phyloP scores from a whole-genome alignment of 2,888 invertebrate genomes.

The Cryptosula pallasiana region DNA sequence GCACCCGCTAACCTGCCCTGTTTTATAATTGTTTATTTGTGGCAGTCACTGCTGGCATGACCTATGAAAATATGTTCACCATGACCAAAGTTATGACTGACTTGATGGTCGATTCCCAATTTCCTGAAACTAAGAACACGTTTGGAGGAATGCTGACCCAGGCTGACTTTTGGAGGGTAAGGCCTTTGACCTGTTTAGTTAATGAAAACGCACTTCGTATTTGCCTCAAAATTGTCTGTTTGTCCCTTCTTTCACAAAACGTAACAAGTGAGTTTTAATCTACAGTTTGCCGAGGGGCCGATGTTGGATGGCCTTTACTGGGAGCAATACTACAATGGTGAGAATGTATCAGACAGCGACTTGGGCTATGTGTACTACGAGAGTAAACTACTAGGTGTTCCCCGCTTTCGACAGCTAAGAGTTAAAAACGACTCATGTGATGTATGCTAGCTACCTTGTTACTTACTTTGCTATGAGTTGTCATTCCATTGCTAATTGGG shows the following conservation, averaged over 20 bases:
- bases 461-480: too few species aligned
- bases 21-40: neutral
- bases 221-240: too few species aligned
- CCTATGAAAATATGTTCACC: constrained; percentile 13
- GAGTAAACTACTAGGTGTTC: constrained; percentile 61
- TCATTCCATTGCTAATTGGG: too few species aligned
- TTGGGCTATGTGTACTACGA: constrained; percentile 57
- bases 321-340: constrained; percentile 58
- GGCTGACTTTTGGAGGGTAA: constrained; percentile 62
- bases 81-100: constrained; percentile 23
- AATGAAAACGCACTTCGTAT: too few species aligned
- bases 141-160: constrained; percentile 47
- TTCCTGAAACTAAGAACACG: constrained; percentile 40
- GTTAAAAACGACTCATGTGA: constrained; percentile 26
- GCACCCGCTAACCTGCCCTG: too few species aligned
- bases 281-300: constrained; percentile 46
- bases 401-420: constrained; percentile 58
- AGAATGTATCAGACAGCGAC: constrained; percentile 36
- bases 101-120: constrained; percentile 55
- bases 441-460: too few species aligned
- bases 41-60: constrained; percentile 17
- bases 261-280: too few species aligned
- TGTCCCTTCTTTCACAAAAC: too few species aligned
- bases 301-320: constrained; percentile 60
- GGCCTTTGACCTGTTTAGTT: too few species aligned